Base-by-base conservation (phyloP, 1,140 invertebrate genomes). In the Drosophila takahashii region DNA sequence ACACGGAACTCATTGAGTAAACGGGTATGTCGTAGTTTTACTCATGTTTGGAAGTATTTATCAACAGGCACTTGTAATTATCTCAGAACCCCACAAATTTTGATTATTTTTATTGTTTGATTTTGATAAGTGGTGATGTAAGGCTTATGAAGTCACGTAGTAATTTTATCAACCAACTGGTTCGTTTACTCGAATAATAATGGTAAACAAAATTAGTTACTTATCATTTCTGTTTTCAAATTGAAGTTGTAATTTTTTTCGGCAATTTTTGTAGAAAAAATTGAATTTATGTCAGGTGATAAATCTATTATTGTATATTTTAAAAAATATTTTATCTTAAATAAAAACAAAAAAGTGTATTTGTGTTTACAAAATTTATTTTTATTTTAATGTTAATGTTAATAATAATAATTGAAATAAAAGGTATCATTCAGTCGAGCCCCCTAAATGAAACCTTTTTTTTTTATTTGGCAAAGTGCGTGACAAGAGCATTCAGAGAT, bases 381-480 rank as follows among this genome's bases (percentile, higher is more conserved):
- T n/a, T n/a, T n/a, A n/a, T n/a, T n/a, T n/a, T n/a, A n/a, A n/a
- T n/a, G n/a, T n/a, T n/a, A n/a, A n/a, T n/a, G n/a, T n/a, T n/a
- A 9, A 9, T 37, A 37, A 37, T 37, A 37, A 2, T 42, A 9
- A 3, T 2, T 22, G 1, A 45, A 50, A 4, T 18, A 51, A 45
- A 6, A 13, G 54, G 53, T 62, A 62, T 59, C 27, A 34, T 15
- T n/a, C 4, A 15, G 26, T 53, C 57, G 18, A n/a, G n/a, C 3
- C 13, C 13, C 5, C 2, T 11, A 8, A 3, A 0, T 26, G 0
- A n/a, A 39, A 22, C 22, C 32, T 1, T 15, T 13, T 18, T 60
- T 64, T 64, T 13, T 18, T 60, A 60, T 64, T 64, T 3, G 60
- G 60, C 60, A 57, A 59, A 62, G 29, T 62, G 60, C 60, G 60